Conservation (phyloP, 1,140 invertebrate species). For the Armadillidium nasatum region DNA sequence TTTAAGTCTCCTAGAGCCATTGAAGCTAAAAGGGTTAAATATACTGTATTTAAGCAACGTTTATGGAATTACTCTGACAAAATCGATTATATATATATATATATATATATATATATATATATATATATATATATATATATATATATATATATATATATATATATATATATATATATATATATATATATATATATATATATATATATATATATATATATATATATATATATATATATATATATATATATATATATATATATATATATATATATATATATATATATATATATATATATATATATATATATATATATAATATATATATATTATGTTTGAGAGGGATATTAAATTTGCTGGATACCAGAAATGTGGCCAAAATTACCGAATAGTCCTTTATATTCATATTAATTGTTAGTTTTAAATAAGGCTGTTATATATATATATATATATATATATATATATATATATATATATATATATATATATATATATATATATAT, state of each 20-base stretch:
- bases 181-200: conserved; percentile 6
- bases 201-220: conserved; percentile 6
- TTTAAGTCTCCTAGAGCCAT: too few species aligned
- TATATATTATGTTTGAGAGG: too few species aligned
- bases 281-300: neutral
- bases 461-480: conserved; percentile 6
- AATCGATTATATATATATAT: too few species aligned
- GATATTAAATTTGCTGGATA: too few species aligned
- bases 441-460: conserved; percentile 6
- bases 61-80: too few species aligned
- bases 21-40: too few species aligned
- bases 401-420: too few species aligned
- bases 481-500: conserved; percentile 6
- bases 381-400: too few species aligned
- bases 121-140: neutral
- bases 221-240: neutral
- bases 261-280: conserved; percentile 6
- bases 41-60: too few species aligned
- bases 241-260: conserved; percentile 6
- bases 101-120: neutral
- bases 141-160: conserved; percentile 1
- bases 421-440: too few species aligned
- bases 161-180: conserved; percentile 6
- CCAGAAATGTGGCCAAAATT: too few species aligned
- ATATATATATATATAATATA: conserved; percentile 6